These are phyloP conservation scores for Pomatostomus ruficeps DNA, from an alignment of 2,113 vertebrate species.

Conservation along the genomic window DNA sequence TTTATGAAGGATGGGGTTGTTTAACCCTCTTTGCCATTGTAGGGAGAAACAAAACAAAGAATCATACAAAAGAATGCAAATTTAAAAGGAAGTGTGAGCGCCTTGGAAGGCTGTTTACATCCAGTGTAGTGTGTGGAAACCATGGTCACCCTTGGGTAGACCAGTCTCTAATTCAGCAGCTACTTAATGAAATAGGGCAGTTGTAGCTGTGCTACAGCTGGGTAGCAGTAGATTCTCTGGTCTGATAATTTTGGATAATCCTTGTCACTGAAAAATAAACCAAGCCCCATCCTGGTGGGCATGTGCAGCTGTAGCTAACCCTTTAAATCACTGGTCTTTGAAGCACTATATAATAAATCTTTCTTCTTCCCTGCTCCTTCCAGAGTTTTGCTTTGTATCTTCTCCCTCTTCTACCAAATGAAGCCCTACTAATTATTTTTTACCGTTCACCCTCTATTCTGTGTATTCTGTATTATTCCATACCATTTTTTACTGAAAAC, in stretches of 20 bases:
- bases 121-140: neutral
- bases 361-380: neutral
- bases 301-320: neutral
- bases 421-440: neutral
- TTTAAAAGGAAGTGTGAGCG: neutral
- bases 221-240: neutral
- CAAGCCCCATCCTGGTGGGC: neutral
- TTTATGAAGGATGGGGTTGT: neutral
- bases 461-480: neutral
- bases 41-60: neutral
- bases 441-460: neutral
- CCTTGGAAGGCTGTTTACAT: neutral
- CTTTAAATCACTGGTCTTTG: neutral
- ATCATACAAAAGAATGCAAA: neutral
- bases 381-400: slow-evolving; percentile 3
- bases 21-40: neutral
- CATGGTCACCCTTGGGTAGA: neutral
- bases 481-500: neutral
- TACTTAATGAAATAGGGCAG: neutral
- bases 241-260: neutral
- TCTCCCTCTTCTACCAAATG: neutral
- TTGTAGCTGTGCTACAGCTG: neutral
- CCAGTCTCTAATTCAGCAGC: neutral
- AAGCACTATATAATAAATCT: neutral
- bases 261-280: neutral